A percentile compares a stretch with the other conserved stretches of the same genome.
phyloP scores from a whole-genome alignment of 2,113 vertebrate genomes.

The Eidolon helvum region DNA sequence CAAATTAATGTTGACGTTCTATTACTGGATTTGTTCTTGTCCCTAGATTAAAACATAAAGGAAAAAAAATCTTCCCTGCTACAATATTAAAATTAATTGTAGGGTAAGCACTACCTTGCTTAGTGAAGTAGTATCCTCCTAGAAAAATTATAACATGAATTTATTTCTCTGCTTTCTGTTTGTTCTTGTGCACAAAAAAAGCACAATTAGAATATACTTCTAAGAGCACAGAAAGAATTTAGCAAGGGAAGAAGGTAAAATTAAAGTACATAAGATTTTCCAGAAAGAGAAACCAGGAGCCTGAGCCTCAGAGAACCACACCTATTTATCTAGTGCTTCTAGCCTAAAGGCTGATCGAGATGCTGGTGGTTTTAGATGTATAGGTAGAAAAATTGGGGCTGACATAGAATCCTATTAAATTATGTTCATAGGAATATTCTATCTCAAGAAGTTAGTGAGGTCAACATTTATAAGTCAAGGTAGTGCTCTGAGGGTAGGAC shows the following conservation, averaged over 20 bases:
- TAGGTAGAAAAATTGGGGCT: not conserved
- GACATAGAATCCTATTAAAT: not conserved
- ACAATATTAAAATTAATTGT: slow-evolving; percentile 82
- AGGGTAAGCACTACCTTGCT: slow-evolving; percentile 72
- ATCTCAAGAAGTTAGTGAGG: not conserved
- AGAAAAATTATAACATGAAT: slow-evolving; percentile 65
- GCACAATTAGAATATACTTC: slow-evolving; percentile 23
- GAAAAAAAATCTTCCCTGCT: slow-evolving; percentile 68
- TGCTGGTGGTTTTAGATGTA: not conserved
- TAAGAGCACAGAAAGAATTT: slow-evolving; percentile 19
- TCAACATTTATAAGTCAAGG: not conserved
- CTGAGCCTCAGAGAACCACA: not conserved
- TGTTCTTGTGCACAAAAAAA: slow-evolving; percentile 43
- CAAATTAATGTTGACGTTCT: slow-evolving; percentile 82
- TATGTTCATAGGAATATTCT: not conserved
- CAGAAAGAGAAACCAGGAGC: not conserved
- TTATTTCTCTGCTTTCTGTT: slow-evolving; percentile 68
- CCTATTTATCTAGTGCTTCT: not conserved
- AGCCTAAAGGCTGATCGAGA: not conserved
- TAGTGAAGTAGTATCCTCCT: slow-evolving; percentile 72
- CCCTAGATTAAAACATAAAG: slow-evolving; percentile 78
- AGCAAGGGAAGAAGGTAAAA: not conserved
- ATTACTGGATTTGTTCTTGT: slow-evolving; percentile 83
- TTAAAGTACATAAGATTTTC: slow-evolving; percentile 9
- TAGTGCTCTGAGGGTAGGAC: not conserved